Conservation (phyloP, 2,797 vertebrate genomes). For the Malurus splendens region DNA sequence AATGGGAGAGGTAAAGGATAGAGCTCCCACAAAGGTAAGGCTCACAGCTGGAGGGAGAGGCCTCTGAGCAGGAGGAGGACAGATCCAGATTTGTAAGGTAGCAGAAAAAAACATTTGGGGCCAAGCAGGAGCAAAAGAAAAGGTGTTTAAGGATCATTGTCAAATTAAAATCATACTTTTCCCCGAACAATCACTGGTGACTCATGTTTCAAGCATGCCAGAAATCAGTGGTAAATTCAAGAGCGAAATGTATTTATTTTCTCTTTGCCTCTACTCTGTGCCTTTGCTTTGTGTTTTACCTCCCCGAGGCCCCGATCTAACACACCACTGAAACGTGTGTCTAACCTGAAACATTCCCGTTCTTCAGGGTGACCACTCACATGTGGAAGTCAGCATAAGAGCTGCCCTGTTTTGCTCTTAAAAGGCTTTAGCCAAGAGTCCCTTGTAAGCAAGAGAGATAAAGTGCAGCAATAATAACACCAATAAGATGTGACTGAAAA, state of each 20-base stretch:
- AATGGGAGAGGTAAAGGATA: conserved; percentile 54
- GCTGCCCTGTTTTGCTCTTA: neutral
- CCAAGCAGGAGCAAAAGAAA: neutral
- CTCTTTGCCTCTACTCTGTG: neutral
- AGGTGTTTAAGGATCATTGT: conserved; percentile 17
- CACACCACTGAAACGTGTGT: neutral
- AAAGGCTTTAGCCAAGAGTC: neutral
- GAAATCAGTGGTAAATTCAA: neutral
- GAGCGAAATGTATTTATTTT: neutral
- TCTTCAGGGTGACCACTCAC: neutral
- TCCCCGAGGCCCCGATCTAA: neutral
- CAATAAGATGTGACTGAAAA: neutral
- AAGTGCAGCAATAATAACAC: neutral
- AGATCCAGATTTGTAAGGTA: conserved; percentile 37
- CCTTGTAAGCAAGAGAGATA: neutral
- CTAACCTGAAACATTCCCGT: neutral
- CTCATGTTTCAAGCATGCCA: conserved; percentile 2
- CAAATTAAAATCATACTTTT: conserved; percentile 43
- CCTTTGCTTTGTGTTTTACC: neutral
- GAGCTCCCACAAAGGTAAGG: conserved; percentile 61
- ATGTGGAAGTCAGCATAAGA: neutral
- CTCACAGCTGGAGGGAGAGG: conserved; percentile 57
- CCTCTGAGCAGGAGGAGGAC: conserved; percentile 18
- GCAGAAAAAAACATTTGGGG: neutral
- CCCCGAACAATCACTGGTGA: neutral